phyloP scores from a whole-genome alignment of 2,113 vertebrate genomes.

The Bos taurus region DNA sequence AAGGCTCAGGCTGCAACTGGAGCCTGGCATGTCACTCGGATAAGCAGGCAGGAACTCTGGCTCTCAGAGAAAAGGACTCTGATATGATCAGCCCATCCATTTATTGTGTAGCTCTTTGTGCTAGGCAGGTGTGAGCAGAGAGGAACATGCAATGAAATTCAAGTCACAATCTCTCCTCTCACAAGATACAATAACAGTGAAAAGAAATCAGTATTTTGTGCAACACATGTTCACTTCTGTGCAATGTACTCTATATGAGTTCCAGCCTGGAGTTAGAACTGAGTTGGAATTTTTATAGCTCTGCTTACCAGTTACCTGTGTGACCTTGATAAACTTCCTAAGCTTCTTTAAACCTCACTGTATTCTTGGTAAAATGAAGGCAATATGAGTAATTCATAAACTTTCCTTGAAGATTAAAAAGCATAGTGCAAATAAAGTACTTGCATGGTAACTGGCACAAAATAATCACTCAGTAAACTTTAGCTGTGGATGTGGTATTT shows the following conservation, averaged over 20 bases:
- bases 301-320: neutral
- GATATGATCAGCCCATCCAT: accelerated
- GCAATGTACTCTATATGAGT: neutral
- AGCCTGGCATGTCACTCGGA: too few relatives aligned
- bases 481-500: neutral
- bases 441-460: neutral
- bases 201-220: neutral
- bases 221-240: neutral
- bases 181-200: neutral
- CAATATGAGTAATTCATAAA: neutral
- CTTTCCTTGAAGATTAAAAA: neutral
- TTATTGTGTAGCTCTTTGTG: neutral
- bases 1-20: neutral
- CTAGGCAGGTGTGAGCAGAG: neutral
- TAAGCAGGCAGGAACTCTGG: neutral
- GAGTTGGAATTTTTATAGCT: neutral
- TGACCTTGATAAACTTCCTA: neutral
- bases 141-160: neutral
- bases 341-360: neutral
- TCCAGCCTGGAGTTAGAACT: neutral
- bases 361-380: neutral
- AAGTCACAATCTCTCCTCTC: neutral
- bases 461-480: neutral
- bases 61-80: neutral
- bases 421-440: neutral